Evolutionary conservation across 2,113 vertebrate genomes (phyloP), one percentile per base, ranked within the genome.

Genomic region (Oryzias woworae): DNA sequence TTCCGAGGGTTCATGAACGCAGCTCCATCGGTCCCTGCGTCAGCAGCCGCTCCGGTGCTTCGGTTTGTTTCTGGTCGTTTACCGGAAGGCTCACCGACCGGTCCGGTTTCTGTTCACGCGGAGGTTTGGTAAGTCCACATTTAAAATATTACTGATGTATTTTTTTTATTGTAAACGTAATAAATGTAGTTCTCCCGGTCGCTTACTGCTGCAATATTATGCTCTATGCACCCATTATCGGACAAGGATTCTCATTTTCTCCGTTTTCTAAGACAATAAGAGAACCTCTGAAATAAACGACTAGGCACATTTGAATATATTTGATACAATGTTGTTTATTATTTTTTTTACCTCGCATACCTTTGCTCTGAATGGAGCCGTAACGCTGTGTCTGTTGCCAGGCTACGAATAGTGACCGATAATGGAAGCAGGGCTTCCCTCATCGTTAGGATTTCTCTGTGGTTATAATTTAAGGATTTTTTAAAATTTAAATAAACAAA

Each of bases 1-100:
- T 85, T 84, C 78, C 80, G 18, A 77, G 56, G 0, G 7, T 56
- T 64, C 46, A 0, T 71, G 12, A 89, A 89, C 57, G 77, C 81
- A 44, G 15, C 86, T 15, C 26, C 22, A 31, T 65, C 83, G 53
- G 28, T 58, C 53, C 68, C 72, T 84, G 75, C 78, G 81, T 82
- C 77, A 79, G 50, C 66, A 66, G 20, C 49, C 26, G 28, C 73
- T 58, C 53, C 63, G 17, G 26, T 17, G 57, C 8, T 20, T 58
- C 41, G 23, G 23, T 50, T 66, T 66, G 58, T 14, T 56, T 48
- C 51, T 17, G 8, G 2, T 3, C 45, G 41, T 31, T 36, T 59
- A 44, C 49, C 64, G 56, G 42, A 22, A 68, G 28, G 22, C n/a
- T 58, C 14, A 44, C 48, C 42, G 24, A 18, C n/a, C 12, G 20